phyloP scores from a whole-genome alignment of 2,888 invertebrate species.

The Eustalomyia histrio region DNA sequence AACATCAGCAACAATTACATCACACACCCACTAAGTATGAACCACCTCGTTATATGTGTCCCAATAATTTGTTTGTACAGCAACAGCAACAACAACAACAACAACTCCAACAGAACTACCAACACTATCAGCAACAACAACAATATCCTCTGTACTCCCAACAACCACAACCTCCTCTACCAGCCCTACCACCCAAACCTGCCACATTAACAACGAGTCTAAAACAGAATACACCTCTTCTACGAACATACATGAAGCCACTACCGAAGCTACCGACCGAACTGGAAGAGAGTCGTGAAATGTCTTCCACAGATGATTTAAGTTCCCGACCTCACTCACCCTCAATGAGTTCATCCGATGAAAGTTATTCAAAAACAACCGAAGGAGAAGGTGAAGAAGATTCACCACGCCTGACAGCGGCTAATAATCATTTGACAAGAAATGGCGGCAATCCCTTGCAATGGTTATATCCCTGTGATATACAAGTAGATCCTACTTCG shows the following conservation, averaged over 20 bases:
- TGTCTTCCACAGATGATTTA: slow-evolving; percentile 90
- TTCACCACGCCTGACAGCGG: slow-evolving; percentile 73
- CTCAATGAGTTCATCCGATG: slow-evolving; percentile 90
- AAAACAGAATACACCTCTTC: slow-evolving; percentile 73
- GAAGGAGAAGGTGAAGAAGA: slow-evolving; percentile 83
- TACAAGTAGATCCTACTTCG: slow-evolving; percentile 81
- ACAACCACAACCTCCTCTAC: slow-evolving; percentile 73
- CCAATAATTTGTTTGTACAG: slow-evolving; percentile 76
- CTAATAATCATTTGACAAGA: slow-evolving; percentile 70
- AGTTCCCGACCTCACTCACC: slow-evolving; percentile 90
- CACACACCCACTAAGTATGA: slow-evolving; percentile 78
- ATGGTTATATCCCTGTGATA: slow-evolving; percentile 84
- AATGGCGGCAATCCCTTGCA: slow-evolving; percentile 80
- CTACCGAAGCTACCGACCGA: slow-evolving; percentile 82
- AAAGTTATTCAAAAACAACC: slow-evolving; percentile 90
- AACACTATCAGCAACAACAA: slow-evolving; percentile 68
- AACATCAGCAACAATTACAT: slow-evolving; percentile 69
- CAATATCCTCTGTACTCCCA: slow-evolving; percentile 75
- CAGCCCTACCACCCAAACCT: slow-evolving; percentile 79
- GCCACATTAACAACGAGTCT: slow-evolving; percentile 70
- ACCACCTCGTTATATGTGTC: slow-evolving; percentile 79
- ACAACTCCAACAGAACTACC: slow-evolving; percentile 68
- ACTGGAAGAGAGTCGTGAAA: slow-evolving; percentile 78
- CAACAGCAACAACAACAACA: slow-evolving; percentile 73
- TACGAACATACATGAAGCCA: slow-evolving; percentile 82